Conservation (phyloP, 2,797 vertebrate genomes). For the Malacoraja senta region DNA sequence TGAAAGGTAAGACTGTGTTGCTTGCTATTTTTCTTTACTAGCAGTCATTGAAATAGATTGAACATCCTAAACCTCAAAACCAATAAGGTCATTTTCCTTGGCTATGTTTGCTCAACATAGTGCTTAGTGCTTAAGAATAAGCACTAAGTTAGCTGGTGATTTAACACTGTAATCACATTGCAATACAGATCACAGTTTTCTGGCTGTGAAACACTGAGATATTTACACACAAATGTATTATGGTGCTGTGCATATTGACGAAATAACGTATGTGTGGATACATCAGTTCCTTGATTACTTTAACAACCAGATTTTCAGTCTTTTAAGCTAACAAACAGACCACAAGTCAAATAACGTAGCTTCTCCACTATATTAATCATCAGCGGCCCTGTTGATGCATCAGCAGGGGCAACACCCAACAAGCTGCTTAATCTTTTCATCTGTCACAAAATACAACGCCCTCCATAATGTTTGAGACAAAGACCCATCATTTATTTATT, state of each 20-base stretch:
- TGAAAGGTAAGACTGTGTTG: too few species aligned
- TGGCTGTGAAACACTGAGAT: not conserved
- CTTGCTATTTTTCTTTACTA: too few species aligned
- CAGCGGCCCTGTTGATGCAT: not conserved
- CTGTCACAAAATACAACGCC: too few species aligned
- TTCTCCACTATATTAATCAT: not conserved
- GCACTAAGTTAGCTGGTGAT: not conserved
- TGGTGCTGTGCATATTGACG: not conserved
- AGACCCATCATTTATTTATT: too few species aligned
- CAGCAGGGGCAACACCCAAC: not conserved
- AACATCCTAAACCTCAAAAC: not conserved
- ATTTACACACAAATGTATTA: not conserved
- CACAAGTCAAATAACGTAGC: not conserved
- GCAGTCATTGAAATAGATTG: too few species aligned
- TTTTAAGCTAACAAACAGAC: not conserved
- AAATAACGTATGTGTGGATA: not conserved
- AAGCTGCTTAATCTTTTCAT: not conserved
- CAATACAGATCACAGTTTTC: not conserved
- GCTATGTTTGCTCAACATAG: not conserved
- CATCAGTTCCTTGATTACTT: not conserved
- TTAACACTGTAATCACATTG: not conserved
- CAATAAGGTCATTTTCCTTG: not conserved
- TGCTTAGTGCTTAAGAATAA: too few species aligned
- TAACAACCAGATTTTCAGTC: not conserved
- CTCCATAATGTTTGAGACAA: too few species aligned